Percentiles rank a stretch among this genome's conserved stretches.
Evolutionary conservation across 2,113 vertebrate genomes (phyloP).

Genomic region (Nyctereutes procyonoides): DNA sequence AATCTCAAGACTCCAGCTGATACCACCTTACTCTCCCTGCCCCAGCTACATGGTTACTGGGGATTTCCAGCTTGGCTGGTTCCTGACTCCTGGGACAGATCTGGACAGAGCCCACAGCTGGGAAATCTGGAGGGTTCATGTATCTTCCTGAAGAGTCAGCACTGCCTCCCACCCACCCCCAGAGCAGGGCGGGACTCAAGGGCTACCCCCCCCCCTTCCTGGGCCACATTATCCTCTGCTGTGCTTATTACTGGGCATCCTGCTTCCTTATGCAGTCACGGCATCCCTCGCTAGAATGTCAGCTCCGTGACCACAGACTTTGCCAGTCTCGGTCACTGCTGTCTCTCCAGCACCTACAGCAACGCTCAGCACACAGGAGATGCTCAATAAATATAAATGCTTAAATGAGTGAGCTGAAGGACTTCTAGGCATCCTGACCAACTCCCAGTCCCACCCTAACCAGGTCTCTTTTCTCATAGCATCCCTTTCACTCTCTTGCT

Average conservation of each 20-base stretch:
- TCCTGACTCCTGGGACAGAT: not conserved
- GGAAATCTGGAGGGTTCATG: not conserved
- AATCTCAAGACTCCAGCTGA: not conserved
- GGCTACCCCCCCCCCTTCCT: not conserved
- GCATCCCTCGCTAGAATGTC: not conserved
- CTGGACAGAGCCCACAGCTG: not conserved
- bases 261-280: not conserved
- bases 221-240: accelerated
- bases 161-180: not conserved
- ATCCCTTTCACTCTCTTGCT: not conserved
- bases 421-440: not conserved
- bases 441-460: not conserved
- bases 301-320: not conserved
- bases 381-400: not conserved
- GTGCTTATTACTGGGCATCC: not conserved
- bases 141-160: not conserved
- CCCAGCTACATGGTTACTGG: not conserved
- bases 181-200: not conserved
- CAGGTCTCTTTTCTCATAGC: not conserved
- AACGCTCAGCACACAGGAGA: not conserved
- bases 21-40: not conserved
- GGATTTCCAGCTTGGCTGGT: not conserved
- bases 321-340: not conserved
- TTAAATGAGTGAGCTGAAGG: not conserved
- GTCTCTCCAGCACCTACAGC: not conserved